These are phyloP conservation scores for Montipora foliosa DNA, from an alignment of 64 coral and sea anemone species.

Conservation along the genomic window DNA sequence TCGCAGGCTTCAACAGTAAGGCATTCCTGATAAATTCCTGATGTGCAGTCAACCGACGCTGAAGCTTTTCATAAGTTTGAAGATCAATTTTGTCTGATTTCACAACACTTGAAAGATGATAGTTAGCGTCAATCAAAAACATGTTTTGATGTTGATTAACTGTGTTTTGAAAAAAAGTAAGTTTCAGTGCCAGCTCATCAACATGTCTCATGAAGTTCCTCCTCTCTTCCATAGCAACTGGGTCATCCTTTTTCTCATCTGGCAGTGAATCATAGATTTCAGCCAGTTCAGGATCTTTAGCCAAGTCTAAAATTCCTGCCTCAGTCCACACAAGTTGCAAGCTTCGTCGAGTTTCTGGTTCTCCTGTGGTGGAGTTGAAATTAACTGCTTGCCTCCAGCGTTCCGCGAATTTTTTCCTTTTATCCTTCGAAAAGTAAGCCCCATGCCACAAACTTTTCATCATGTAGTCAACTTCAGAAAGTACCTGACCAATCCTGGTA, in stretches of 20 bases:
- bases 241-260: constrained; percentile 85
- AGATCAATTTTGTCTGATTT: constrained; percentile 91
- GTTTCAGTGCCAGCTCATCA: constrained; percentile 88
- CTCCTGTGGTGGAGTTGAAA: constrained; percentile 91
- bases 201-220: constrained; percentile 87
- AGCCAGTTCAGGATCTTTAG: constrained; percentile 80
- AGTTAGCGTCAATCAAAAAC: constrained; percentile 89
- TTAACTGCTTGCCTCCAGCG: constrained; percentile 98
- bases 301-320: constrained; percentile 90
- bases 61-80: constrained; percentile 86
- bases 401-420: constrained; percentile 96
- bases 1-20: constrained; percentile 80
- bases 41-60: constrained; percentile 71
- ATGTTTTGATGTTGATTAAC: constrained; percentile 95
- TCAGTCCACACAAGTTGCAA: constrained; percentile 96
- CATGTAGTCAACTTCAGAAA: constrained; percentile 95
- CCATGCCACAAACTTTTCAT: constrained; percentile 99
- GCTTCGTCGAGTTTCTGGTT: constrained; percentile 91
- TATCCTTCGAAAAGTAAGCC: constrained; percentile 98
- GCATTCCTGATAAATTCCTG: constrained; percentile 93
- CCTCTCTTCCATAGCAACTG: constrained; percentile 70
- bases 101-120: constrained; percentile 83
- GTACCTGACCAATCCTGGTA: constrained; percentile 94
- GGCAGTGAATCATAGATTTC: constrained; percentile 71
- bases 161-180: constrained; percentile 88